Base-by-base conservation (phyloP, 2,797 vertebrate species). In the Phyllotis vaccarum region DNA sequence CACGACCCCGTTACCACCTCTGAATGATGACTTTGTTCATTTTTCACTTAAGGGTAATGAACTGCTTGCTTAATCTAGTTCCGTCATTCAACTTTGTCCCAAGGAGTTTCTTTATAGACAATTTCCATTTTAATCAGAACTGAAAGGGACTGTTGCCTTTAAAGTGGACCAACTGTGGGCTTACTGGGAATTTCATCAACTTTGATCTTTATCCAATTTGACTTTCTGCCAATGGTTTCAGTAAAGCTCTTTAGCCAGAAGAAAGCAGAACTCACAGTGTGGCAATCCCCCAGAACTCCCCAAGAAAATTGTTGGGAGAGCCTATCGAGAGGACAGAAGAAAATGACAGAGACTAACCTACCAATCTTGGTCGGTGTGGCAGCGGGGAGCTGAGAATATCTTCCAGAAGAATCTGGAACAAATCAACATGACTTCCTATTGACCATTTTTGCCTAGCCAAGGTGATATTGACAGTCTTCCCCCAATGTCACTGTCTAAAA, bases 81-180 rank as follows among this genome's bases (percentile, higher is more conserved):
- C 93, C 60, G 89, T 95, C 96, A 86, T 90, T 96, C 96, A 95
- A 79, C 85, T 97, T 96, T 95, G 91, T 96, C 96, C 87, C 87
- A 95, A 89, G 66, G 95, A 96, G 91, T 0, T 95, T 96, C 85
- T 95, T 97, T 88, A 91, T 92, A 96, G 93, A 95, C 86, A 93
- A 96, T 97, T 97, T 96, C 87, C 94, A 97, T 97, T 98, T 96
- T 95, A 97, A 96, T 97, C 96, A 97, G 89, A 96, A 96, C 75
- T 81, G 64, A 96, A 93, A 93, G 96, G 72, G 70, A 87, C 79
- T 56, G 21, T 93, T 92, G 88, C 94, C 83, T 96, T 94, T 95
- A 95, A 97, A 97, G 96, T 82, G 80, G 93, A 93, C 94, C 79
- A 95, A 95, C 96, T 96, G 96, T 96, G 95, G 89, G 80, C 93